A percentile compares a stretch with the other conserved stretches of the same genome.
phyloP scores from a whole-genome alignment of 1,140 invertebrate genomes.

The Parapsyche elsis region DNA sequence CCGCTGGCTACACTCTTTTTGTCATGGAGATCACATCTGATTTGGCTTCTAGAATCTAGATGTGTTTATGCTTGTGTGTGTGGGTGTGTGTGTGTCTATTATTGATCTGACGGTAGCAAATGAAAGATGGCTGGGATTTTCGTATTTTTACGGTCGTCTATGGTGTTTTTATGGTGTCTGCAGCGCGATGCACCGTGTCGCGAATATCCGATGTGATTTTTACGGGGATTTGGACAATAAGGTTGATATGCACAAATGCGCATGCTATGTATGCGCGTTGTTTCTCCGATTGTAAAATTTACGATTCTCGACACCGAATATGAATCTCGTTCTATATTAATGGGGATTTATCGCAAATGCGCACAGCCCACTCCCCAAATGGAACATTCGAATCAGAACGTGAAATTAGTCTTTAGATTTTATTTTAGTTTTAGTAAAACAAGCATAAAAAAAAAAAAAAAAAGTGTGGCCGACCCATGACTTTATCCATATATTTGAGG shows the following conservation, averaged over 20 bases:
- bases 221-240: slow-evolving; percentile 46
- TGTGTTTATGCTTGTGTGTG: too few relatives aligned
- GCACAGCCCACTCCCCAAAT: too few relatives aligned
- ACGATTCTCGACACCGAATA: background rate
- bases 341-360: background rate
- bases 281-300: slow-evolving; percentile 18
- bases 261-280: background rate
- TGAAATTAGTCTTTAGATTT: too few relatives aligned
- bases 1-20: slow-evolving; percentile 20
- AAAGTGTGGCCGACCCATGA: too few relatives aligned
- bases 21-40: slow-evolving; percentile 49
- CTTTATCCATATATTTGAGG: too few relatives aligned
- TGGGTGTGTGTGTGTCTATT: slow-evolving; percentile 41
- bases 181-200: slow-evolving; percentile 44
- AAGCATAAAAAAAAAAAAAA: too few relatives aligned
- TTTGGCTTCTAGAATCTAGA: slow-evolving; percentile 2
- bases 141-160: slow-evolving; percentile 53
- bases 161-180: slow-evolving; percentile 50
- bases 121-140: slow-evolving; percentile 51
- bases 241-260: background rate
- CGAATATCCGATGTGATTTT: slow-evolving; percentile 51
- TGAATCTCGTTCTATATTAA: slow-evolving; percentile 4
- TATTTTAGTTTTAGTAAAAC: too few relatives aligned
- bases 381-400: too few relatives aligned
- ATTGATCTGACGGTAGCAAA: slow-evolving; percentile 49